These are phyloP conservation scores for Odobenus rosmarus DNA, from an alignment of 2,113 vertebrate genomes.

Conservation along the genomic window DNA sequence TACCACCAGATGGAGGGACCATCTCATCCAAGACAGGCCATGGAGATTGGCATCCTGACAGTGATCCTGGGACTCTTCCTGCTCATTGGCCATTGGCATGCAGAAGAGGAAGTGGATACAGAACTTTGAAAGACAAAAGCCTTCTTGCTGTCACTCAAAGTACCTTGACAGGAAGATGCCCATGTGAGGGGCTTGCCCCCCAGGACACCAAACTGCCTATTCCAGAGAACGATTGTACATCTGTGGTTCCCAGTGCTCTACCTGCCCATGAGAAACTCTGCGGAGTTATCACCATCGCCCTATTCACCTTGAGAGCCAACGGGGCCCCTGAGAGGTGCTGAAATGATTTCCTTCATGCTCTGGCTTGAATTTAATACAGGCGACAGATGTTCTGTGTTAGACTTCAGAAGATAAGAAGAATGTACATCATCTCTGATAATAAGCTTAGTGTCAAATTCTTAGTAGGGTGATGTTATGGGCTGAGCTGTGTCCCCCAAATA, in stretches of 20 bases:
- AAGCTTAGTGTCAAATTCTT: neutral
- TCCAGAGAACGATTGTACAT: constrained; percentile 82
- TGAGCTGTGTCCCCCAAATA: neutral
- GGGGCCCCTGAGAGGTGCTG: neutral
- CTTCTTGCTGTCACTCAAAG: constrained; percentile 25
- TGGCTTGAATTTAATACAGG: neutral
- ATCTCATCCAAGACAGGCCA: constrained; percentile 84
- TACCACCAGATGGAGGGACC: neutral
- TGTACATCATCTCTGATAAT: neutral
- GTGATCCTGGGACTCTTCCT: constrained; percentile 90
- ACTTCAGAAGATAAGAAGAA: constrained; percentile 25
- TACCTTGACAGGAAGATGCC: constrained; percentile 59
- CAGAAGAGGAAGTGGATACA: constrained; percentile 91
- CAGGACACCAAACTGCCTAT: constrained; percentile 88
- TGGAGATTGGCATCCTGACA: constrained; percentile 90
- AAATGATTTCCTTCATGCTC: neutral
- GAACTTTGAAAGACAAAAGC: constrained; percentile 85
- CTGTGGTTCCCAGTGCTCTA: constrained; percentile 89
- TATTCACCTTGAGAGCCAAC: constrained; percentile 87
- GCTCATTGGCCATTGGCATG: constrained; percentile 93
- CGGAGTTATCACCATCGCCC: constrained; percentile 87
- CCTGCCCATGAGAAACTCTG: constrained; percentile 91
- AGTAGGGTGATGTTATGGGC: neutral
- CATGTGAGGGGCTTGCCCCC: constrained; percentile 77
- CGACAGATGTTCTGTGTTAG: constrained; percentile 35